Evolutionary conservation across 2,888 invertebrate genomes (phyloP), one percentile per base, ranked within the genome.

Genomic region (Agonopterix heracliana): DNA sequence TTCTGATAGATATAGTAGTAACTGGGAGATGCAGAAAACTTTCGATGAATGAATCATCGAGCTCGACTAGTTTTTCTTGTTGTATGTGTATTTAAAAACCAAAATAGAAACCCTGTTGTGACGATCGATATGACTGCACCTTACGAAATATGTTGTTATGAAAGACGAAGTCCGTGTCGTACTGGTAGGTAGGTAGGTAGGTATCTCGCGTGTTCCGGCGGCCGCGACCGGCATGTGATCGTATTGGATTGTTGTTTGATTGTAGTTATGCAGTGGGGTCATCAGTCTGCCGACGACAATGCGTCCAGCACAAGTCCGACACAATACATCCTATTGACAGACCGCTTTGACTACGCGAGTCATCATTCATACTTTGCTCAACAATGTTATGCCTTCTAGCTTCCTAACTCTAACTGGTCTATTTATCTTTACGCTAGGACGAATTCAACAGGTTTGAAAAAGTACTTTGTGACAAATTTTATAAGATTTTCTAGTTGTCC

Each of bases 211-310:
- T 55, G 53, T 63, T 67, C 64, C 64, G 65, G 59, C 54, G 61
- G 26, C 26, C 26, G 26, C 26, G 26, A 3, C 26, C 26, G 26
- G 58, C 64, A 61, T 72, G 62, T 66, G 70, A 73, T 68, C 51
- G 61, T 62, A 63, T 62, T 68, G 63, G 68, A 63, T 63, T 66
- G 66, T 63, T 65, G 66, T 65, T 66, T 14, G 13, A 75, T 76
- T 75, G 72, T 72, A 51, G 57, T 26, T 55, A 59, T 70, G 74
- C 68, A 66, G 41, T 68, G 71, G 74, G 78, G 79, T 76, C 75
- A 78, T 74, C 71, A 76, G 63, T 69, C 72, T 64, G 57, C 64
- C 64, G 64, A 59, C 58, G 60, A 74, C 79, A 80, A 80, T 77
- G 65, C 67, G 64, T 57, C 9, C 51, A 44, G 52, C 64, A 75